Evolutionary conservation across 2,797 vertebrate species (phyloP), one percentile per base, ranked within the genome.

Genomic region (Fratercula arctica): DNA sequence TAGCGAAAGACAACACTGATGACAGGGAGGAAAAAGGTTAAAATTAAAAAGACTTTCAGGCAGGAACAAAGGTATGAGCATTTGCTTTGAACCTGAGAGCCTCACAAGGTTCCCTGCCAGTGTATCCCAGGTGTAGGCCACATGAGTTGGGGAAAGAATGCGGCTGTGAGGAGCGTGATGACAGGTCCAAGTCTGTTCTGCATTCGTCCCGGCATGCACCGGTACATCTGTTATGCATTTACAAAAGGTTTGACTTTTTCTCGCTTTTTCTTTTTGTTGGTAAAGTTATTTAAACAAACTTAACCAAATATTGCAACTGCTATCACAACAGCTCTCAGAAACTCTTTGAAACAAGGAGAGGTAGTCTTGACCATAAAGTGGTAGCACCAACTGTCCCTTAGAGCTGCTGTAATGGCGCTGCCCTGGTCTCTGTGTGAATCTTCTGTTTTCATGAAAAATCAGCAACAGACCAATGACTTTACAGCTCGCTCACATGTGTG

Each of bases 41-140:
- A 70, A 77, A 85, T 35, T 19, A 33, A 72, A 68, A 89, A 61
- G 78, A 14, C 43, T 91, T 45, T 17, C 19, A 85, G 81, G 75
- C 90, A 87, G 72, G 46, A 94, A 73, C 84, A 89, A 94, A 96
- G 88, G 78, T 83, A 75, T 60, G 16, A 93, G 43, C 28, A 10
- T 80, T 87, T 91, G 14, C 94, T 96, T 96, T 95, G 93, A 96
- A 95, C 70, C 61, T 93, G 51, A 48, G 77, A 95, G 41, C 43
- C 61, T 90, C 56, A 28, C 37, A 45, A 57, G 33, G 51, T 2
- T 1, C 17, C 20, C 74, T 87, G 82, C 60, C 74, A 89, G 90
- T 9, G 3, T 73, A 70, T 85, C 57, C 76, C 94, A 96, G 95
- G 93, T 96, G 96, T 90, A 78, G 57, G 57, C 92, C 93, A 90